Evolutionary conservation across 2,888 invertebrate genomes (phyloP).

Genomic region (Melanargia galathea): DNA sequence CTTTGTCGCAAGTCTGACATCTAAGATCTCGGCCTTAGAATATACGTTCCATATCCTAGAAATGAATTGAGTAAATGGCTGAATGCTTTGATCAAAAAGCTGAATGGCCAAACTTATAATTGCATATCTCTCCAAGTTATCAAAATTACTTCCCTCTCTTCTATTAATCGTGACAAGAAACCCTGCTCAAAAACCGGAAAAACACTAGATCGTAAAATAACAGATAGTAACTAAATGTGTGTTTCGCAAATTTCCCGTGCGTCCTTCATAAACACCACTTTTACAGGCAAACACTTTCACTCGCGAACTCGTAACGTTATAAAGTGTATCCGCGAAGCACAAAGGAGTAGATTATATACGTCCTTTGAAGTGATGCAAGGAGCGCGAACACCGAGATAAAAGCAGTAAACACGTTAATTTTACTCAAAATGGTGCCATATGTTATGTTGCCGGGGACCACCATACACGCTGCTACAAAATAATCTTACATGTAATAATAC

Average conservation of each 20-base stretch:
- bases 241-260: constrained; percentile 19
- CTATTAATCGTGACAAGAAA: neutral
- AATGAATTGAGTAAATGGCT: too few species aligned
- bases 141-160: neutral
- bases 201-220: neutral
- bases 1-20: too few species aligned
- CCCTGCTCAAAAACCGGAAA: neutral
- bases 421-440: constrained; percentile 39
- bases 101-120: too few species aligned
- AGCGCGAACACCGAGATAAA: constrained; percentile 51
- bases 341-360: constrained; percentile 42
- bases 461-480: constrained; percentile 19
- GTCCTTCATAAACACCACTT: constrained; percentile 18
- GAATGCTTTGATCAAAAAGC: too few species aligned
- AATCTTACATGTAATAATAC: neutral
- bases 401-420: constrained; percentile 49
- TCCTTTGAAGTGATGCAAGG: constrained; percentile 49
- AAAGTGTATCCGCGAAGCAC: constrained; percentile 35
- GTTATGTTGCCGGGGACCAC: constrained; percentile 24
- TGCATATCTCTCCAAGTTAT: neutral
- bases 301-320: constrained; percentile 33
- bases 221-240: neutral
- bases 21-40: too few species aligned
- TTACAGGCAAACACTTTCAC: constrained; percentile 32
- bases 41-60: too few species aligned